These are phyloP conservation scores for Tetragonisca angustula DNA, from an alignment of 2,888 invertebrate genomes.

Conservation along the genomic window DNA sequence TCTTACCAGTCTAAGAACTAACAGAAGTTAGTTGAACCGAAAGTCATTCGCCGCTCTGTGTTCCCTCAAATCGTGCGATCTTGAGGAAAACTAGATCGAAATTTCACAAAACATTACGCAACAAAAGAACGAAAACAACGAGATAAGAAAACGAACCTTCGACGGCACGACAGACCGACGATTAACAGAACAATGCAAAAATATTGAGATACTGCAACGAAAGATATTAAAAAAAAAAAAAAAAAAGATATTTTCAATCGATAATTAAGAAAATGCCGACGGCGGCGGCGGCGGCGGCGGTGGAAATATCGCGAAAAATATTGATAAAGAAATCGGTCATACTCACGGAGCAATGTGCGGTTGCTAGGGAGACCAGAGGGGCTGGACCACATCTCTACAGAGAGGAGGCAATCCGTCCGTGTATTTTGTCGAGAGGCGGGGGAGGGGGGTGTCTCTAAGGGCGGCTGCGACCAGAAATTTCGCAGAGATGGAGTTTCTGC, in stretches of 20 bases:
- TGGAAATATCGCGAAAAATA: constrained; percentile 37
- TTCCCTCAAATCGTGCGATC: not conserved
- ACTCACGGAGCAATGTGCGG: constrained; percentile 74
- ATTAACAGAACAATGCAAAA: too few relatives aligned
- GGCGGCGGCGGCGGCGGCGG: not conserved
- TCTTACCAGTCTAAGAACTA: not conserved
- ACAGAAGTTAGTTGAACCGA: not conserved
- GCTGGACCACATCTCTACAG: constrained; percentile 81
- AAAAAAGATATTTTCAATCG: not conserved
- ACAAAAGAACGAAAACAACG: not conserved
- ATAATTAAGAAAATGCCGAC: not conserved
- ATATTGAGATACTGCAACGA: not conserved
- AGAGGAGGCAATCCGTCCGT: constrained; percentile 65
- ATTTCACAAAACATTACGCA: not conserved
- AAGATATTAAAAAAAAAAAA: not conserved
- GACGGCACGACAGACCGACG: not conserved
- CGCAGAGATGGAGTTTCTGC: constrained; percentile 84
- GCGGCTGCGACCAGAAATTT: constrained; percentile 80
- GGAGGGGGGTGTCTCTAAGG: constrained; percentile 81
- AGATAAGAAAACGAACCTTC: not conserved
- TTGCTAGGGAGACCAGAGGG: constrained; percentile 83
- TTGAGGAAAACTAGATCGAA: not conserved
- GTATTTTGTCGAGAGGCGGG: constrained; percentile 72
- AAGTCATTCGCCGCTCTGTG: not conserved
- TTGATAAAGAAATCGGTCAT: constrained; percentile 55